These are phyloP conservation scores for Spheniscus mendiculus DNA, from an alignment of 2,113 vertebrate genomes.

Conservation along the genomic window DNA sequence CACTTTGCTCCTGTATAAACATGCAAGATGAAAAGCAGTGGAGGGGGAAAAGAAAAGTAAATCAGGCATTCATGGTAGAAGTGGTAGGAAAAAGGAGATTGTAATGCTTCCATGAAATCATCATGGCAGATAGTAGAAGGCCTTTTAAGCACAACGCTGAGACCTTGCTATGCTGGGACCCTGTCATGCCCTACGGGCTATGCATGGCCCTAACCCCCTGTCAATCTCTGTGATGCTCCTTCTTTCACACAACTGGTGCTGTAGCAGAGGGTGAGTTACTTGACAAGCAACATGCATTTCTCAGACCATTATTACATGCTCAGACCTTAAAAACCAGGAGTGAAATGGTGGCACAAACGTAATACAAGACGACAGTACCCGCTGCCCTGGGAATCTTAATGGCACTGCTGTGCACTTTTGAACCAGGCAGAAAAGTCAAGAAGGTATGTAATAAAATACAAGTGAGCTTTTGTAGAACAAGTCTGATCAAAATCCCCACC, in stretches of 20 bases:
- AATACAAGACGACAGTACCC: background rate
- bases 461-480: background rate
- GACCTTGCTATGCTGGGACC: background rate
- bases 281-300: background rate
- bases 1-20: background rate
- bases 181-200: fast-evolving
- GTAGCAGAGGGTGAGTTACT: background rate
- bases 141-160: background rate
- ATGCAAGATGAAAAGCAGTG: background rate
- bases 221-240: background rate
- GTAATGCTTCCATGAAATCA: background rate
- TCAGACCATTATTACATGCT: background rate
- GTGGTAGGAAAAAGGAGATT: background rate
- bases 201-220: background rate
- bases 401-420: background rate
- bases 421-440: background rate
- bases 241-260: background rate
- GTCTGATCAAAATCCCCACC: background rate
- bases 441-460: background rate
- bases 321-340: background rate
- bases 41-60: background rate
- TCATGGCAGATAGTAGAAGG: background rate
- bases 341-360: background rate
- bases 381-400: background rate
- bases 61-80: background rate